Percentiles rank a stretch among this genome's conserved stretches.
Evolutionary conservation across 1,140 invertebrate genomes (phyloP).

Genomic region (Aphaenogaster floridana): DNA sequence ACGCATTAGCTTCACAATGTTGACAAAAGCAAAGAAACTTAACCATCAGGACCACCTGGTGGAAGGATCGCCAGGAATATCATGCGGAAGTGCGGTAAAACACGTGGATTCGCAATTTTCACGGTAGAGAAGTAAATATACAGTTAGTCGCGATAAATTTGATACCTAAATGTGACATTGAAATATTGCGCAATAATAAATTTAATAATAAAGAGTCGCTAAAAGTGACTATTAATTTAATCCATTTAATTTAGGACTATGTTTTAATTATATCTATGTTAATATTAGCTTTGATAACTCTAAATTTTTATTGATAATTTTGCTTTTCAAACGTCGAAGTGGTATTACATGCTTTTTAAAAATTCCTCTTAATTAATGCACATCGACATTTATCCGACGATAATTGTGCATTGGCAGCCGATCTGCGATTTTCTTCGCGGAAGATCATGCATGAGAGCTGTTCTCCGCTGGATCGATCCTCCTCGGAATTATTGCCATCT

Average conservation of each 20-base stretch:
- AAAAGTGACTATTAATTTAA: not conserved
- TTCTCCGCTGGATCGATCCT: not conserved
- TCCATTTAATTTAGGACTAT: not conserved
- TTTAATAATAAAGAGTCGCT: not conserved
- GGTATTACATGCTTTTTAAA: not conserved
- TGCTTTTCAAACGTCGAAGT: not conserved
- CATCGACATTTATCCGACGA: not conserved
- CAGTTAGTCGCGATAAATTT: constrained; percentile 15
- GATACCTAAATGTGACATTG: constrained; percentile 13
- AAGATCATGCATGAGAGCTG: not conserved
- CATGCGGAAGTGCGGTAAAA: constrained; percentile 2
- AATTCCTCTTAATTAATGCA: not conserved
- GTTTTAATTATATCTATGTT: not conserved
- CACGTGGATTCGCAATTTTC: not conserved
- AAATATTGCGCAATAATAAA: constrained; percentile 12
- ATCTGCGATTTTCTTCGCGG: not conserved
- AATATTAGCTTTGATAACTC: not conserved
- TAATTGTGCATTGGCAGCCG: not conserved
- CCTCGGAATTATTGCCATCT: constrained; percentile 34
- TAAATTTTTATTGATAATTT: not conserved
- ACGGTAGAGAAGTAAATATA: not conserved
- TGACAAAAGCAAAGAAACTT: constrained; percentile 19
- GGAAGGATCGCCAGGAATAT: not conserved
- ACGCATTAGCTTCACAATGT: constrained; percentile 8
- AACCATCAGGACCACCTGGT: constrained; percentile 35